These are phyloP conservation scores for Calycopis cecrops DNA, from an alignment of 1,140 invertebrate species.

Conservation along the genomic window DNA sequence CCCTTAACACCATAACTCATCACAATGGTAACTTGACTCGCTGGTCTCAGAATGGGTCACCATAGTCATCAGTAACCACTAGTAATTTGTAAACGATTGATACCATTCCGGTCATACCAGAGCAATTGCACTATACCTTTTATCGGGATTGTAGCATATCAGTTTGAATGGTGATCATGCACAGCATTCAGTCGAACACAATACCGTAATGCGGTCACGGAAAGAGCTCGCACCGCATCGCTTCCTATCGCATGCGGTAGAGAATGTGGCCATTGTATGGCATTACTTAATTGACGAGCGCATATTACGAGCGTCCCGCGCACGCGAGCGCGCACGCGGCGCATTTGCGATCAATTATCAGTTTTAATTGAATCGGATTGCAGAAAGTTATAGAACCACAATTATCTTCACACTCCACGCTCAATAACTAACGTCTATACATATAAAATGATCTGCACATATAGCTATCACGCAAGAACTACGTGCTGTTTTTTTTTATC, in stretches of 20 bases:
- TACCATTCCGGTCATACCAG: no score
- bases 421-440: not conserved
- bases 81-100: no score
- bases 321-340: conserved; percentile 4
- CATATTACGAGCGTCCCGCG: not conserved
- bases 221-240: conserved; percentile 6
- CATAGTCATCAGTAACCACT: no score
- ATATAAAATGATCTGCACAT: not conserved
- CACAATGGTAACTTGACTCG: no score
- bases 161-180: no score
- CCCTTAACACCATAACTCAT: no score
- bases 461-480: no score
- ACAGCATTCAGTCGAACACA: no score
- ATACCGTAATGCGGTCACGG: conserved; percentile 7
- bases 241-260: conserved; percentile 3
- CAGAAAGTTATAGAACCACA: conserved; percentile 6
- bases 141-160: no score
- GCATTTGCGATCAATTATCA: conserved; percentile 9
- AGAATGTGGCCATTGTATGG: conserved; percentile 9
- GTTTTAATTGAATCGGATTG: conserved; percentile 7
- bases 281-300: conserved; percentile 6
- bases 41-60: no score
- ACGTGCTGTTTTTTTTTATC: no score
- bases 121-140: no score
- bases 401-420: not conserved